Conservation (phyloP, 2,888 invertebrate species). For the Creontiades dilutus region DNA sequence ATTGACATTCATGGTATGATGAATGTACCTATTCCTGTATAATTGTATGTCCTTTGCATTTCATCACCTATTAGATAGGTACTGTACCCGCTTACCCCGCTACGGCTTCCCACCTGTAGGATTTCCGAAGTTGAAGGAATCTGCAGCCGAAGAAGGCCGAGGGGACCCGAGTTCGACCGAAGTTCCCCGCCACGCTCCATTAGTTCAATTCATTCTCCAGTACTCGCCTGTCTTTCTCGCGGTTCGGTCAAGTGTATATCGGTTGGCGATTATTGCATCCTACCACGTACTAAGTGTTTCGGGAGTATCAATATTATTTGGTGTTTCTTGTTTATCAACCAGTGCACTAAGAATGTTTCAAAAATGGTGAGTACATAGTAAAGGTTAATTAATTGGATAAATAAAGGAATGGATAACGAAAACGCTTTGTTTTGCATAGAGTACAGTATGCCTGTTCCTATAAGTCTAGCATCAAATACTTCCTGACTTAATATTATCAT, state of each 20-base stretch:
- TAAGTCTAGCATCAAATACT: too few relatives aligned
- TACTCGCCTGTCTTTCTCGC: neutral
- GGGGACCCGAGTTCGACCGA: neutral
- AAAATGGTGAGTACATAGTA: neutral
- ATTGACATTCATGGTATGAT: too few relatives aligned
- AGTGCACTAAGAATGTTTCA: neutral
- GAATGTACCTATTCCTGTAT: too few relatives aligned
- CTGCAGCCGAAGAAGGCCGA: neutral
- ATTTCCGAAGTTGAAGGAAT: neutral
- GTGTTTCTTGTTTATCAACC: neutral
- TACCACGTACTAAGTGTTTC: neutral
- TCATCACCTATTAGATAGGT: too few relatives aligned
- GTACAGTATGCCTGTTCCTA: too few relatives aligned
- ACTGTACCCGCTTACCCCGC: too few relatives aligned
- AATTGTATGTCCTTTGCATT: too few relatives aligned
- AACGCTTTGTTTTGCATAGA: too few relatives aligned
- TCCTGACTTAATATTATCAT: too few relatives aligned
- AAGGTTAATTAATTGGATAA: too few relatives aligned
- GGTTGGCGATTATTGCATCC: neutral
- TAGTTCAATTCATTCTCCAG: conserved; percentile 2
- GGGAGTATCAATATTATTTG: neutral
- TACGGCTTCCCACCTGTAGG: neutral
- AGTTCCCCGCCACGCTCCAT: conserved; percentile 21
- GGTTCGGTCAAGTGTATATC: neutral
- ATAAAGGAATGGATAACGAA: too few relatives aligned